Percentiles rank a stretch among this genome's conserved stretches.
Conservation (phyloP, 2,888 invertebrate species). For the Ecliptopera silaceata region DNA sequence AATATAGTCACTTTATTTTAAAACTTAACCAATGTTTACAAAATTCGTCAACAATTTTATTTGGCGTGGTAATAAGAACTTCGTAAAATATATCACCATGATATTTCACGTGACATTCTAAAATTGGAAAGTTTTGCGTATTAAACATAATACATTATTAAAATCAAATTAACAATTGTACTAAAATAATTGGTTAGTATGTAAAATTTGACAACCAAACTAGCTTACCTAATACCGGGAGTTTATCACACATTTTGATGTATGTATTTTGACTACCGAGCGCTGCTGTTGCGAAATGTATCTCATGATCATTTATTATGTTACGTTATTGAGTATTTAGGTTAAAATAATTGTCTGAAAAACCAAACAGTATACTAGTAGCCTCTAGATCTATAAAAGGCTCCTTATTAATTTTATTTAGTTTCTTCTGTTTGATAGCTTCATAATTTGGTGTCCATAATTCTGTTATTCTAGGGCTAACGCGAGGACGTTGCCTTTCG, state of each 20-base stretch:
- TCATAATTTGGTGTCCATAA: slow-evolving; percentile 73
- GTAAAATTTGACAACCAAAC: not conserved
- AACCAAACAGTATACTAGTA: slow-evolving; percentile 57
- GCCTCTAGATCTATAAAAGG: slow-evolving; percentile 59
- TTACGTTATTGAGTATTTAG: no score
- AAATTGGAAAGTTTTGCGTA: not conserved
- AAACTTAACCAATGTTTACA: slow-evolving; percentile 5
- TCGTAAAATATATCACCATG: no score
- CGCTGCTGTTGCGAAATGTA: no score
- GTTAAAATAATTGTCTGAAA: slow-evolving; percentile 18
- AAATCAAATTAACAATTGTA: no score
- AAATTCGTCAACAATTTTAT: not conserved
- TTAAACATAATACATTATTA: not conserved
- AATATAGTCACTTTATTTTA: slow-evolving; percentile 6
- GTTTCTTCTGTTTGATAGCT: slow-evolving; percentile 72
- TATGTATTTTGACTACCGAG: no score
- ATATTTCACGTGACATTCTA: no score
- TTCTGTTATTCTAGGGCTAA: slow-evolving; percentile 52
- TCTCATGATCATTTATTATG: no score
- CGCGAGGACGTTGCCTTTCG: slow-evolving; percentile 37
- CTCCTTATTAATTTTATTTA: slow-evolving; percentile 63
- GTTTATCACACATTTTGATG: no score
- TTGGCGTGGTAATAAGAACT: not conserved
- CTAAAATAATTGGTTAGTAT: not conserved
- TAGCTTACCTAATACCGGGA: not conserved